Evolutionary conservation across 1,140 invertebrate genomes (phyloP), one percentile per base, ranked within the genome.

Genomic region (Planococcus citri): DNA sequence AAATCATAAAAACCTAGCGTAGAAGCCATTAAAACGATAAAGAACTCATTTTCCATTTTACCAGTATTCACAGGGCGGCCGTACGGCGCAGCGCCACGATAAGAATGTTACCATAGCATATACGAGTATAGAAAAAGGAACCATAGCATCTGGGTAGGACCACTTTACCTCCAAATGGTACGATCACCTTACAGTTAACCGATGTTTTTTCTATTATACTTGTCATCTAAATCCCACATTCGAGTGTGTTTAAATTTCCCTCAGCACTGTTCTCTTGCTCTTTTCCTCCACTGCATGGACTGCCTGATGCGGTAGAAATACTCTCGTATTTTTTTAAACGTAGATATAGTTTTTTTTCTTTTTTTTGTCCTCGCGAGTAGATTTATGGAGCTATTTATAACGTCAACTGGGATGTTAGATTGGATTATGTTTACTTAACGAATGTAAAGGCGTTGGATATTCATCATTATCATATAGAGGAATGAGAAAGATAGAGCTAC

Each of bases 21-120:
- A 51, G 41, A 51, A 51, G 41, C 41, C 41, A 51, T 51, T 51
- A 51, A 51, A 51, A 51, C 41, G 41, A 51, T 51, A 51, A 51
- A 51, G 41, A 14, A 51, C 41, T 51, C 41, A 51, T 51, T 51
- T 51, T 51, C 41, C 41, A 51, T 51, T 51, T 51, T 14, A 14
- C 41, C 12, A 17, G 33, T 37, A 37, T 6, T 14, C 6, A 37
- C 14, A 37, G 14, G 6, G 33, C 33, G 33, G 33, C n/a, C n/a
- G n/a, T n/a, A n/a, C n/a, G n/a, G n/a, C n/a, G n/a, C n/a, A n/a
- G n/a, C n/a, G n/a, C 29, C 4, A 12, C 29, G 29, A 33, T 33
- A 33, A 51, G 41, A 51, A 51, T 51, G 10, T 51, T 51, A 12
- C n/a, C n/a, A n/a, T n/a, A n/a, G n/a, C n/a, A n/a, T n/a, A n/a